phyloP scores from a whole-genome alignment of 2,888 invertebrate genomes.

The Melanchra persicariae region DNA sequence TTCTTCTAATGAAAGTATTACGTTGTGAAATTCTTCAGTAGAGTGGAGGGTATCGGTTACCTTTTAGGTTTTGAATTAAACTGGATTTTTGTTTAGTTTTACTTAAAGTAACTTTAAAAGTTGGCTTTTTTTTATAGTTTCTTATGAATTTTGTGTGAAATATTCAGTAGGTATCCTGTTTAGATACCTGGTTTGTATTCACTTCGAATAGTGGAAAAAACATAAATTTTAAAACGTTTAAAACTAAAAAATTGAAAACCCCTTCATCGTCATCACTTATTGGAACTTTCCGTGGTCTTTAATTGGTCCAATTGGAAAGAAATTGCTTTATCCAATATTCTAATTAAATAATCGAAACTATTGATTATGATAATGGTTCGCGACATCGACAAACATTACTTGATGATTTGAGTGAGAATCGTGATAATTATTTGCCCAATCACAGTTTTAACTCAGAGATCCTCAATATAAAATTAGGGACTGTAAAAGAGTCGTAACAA shows the following conservation, averaged over 20 bases:
- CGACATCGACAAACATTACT: not conserved
- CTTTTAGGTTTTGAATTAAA: slow-evolving; percentile 60
- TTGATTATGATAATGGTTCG: not conserved
- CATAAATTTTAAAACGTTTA: too few relatives aligned
- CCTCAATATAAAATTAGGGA: slow-evolving; percentile 23
- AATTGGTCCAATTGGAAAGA: slow-evolving; percentile 4
- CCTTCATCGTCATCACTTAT: not conserved
- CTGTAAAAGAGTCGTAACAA: slow-evolving; percentile 29
- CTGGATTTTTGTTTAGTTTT: slow-evolving; percentile 53
- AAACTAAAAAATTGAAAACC: not conserved
- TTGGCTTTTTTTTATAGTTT: not conserved
- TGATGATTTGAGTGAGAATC: not conserved
- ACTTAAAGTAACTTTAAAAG: not conserved
- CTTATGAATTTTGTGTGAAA: not conserved
- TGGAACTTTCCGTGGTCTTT: not conserved
- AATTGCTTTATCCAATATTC: not conserved
- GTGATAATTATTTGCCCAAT: slow-evolving; percentile 1
- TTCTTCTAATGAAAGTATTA: slow-evolving; percentile 85
- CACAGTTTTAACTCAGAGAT: not conserved
- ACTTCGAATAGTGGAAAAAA: not conserved
- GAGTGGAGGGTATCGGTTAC: slow-evolving; percentile 80
- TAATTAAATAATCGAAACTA: not conserved
- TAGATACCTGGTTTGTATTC: not conserved
- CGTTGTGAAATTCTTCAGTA: slow-evolving; percentile 84
- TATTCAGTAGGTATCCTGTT: not conserved